A percentile compares a stretch with the other conserved stretches of the same genome.
Conservation (phyloP, 2,888 invertebrate species). For the Dicycla oo region DNA sequence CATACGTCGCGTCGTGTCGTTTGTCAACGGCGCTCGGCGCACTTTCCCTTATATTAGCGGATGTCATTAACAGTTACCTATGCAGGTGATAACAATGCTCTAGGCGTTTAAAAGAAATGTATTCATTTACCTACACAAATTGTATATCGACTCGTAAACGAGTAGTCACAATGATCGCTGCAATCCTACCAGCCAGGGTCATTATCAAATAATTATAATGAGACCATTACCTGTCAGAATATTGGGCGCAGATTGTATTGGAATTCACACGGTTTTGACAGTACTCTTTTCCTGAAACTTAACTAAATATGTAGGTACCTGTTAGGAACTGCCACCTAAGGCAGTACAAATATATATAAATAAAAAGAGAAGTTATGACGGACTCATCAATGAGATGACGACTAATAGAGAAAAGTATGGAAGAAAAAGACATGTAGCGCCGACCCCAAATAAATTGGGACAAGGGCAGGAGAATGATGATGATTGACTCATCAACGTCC, state of each 20-base stretch:
- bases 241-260: background rate
- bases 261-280: background rate
- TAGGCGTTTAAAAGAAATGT: constrained; percentile 6
- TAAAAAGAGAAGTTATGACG: no score
- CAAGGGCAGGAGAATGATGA: no score
- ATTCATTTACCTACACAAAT: background rate
- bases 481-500: no score
- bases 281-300: background rate
- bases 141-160: background rate
- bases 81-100: constrained; percentile 41
- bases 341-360: background rate
- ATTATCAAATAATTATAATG: background rate
- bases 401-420: no score
- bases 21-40: constrained; percentile 11
- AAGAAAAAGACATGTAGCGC: no score
- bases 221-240: background rate
- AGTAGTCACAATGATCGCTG: background rate
- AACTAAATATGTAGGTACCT: background rate
- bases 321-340: background rate
- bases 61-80: constrained; percentile 46
- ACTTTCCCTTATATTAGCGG: constrained; percentile 56
- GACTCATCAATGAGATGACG: no score
- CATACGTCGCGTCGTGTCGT: constrained; percentile 17
- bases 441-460: no score
- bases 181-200: background rate